Conservation (phyloP, 1,140 invertebrate genomes). For the Chionoecetes opilio region DNA sequence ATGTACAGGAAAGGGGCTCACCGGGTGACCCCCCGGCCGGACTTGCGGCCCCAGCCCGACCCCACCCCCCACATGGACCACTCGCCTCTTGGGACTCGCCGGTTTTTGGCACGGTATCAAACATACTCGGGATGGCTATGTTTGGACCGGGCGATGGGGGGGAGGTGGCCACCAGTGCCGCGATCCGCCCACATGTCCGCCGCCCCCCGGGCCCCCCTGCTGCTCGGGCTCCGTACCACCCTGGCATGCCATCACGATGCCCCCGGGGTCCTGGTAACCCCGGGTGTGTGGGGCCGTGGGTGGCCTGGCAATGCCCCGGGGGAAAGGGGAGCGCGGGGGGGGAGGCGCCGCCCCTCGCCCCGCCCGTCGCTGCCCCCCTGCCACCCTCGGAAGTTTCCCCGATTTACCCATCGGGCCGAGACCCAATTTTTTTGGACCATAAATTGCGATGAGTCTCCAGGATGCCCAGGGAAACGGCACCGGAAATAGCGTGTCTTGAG, state of each 20-base stretch:
- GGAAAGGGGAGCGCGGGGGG: conserved; percentile 40
- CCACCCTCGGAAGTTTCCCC: conserved; percentile 31
- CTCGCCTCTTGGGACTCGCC: conserved; percentile 72
- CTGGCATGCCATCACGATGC: conserved; percentile 36
- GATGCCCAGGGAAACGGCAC: conserved; percentile 48
- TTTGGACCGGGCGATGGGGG: conserved; percentile 73
- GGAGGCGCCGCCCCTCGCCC: not conserved
- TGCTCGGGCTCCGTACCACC: not conserved
- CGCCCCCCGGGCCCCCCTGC: conserved; percentile 29
- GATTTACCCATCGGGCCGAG: conserved; percentile 54
- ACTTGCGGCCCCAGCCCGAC: conserved; percentile 56
- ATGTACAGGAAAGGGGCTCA: conserved; percentile 75
- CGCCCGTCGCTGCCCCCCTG: conserved; percentile 5
- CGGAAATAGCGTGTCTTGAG: conserved; percentile 63
- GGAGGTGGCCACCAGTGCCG: conserved; percentile 65
- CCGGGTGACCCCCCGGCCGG: conserved; percentile 63
- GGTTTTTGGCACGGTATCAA: conserved; percentile 71
- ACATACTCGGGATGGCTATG: conserved; percentile 76
- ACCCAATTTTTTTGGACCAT: conserved; percentile 64
- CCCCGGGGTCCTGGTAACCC: not conserved
- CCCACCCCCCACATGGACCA: conserved; percentile 63
- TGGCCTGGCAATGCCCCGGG: conserved; percentile 37
- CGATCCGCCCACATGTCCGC: conserved; percentile 57
- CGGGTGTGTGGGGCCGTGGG: not conserved
- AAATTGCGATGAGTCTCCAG: conserved; percentile 47